phyloP scores from a whole-genome alignment of 2,797 vertebrate species.

The Percopsis omiscomaycus region DNA sequence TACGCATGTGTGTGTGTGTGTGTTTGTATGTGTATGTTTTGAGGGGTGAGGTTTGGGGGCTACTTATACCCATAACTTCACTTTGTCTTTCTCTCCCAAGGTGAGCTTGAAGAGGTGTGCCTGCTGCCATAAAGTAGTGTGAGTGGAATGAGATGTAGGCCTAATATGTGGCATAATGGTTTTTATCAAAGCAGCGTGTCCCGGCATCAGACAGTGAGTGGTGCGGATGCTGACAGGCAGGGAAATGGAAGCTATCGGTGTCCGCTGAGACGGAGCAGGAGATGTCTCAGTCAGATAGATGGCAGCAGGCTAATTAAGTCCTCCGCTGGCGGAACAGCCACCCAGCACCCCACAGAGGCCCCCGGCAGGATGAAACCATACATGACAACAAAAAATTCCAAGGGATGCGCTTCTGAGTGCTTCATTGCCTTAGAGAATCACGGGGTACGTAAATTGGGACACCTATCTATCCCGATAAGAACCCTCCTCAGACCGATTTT shows the following conservation, averaged over 20 bases:
- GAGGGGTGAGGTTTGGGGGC: constrained; percentile 3
- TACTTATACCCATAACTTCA: constrained; percentile 38
- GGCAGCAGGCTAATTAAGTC: constrained; percentile 49
- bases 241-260: constrained; percentile 68
- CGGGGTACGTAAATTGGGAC: constrained; percentile 7
- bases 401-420: constrained; percentile 17
- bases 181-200: constrained; percentile 48
- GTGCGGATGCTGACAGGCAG: constrained; percentile 38
- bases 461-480: constrained; percentile 7
- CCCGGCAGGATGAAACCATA: constrained; percentile 18
- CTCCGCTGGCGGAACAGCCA: constrained; percentile 24
- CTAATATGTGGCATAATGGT: constrained; percentile 48
- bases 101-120: constrained; percentile 41
- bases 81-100: constrained; percentile 58
- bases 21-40: background rate
- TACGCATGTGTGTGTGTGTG: constrained; percentile 7
- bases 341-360: constrained; percentile 43
- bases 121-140: constrained; percentile 13
- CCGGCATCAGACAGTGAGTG: constrained; percentile 45
- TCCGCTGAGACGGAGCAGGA: constrained; percentile 58
- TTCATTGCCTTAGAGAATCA: constrained; percentile 9
- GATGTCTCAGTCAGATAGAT: constrained; percentile 71
- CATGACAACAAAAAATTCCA: constrained; percentile 20
- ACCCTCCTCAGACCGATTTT: constrained; percentile 28
- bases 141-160: constrained; percentile 58